Percentiles rank a stretch among this genome's conserved stretches.
These are phyloP conservation scores for Diachasma alloeum DNA, from an alignment of 1,140 invertebrate genomes.

Conservation along the genomic window DNA sequence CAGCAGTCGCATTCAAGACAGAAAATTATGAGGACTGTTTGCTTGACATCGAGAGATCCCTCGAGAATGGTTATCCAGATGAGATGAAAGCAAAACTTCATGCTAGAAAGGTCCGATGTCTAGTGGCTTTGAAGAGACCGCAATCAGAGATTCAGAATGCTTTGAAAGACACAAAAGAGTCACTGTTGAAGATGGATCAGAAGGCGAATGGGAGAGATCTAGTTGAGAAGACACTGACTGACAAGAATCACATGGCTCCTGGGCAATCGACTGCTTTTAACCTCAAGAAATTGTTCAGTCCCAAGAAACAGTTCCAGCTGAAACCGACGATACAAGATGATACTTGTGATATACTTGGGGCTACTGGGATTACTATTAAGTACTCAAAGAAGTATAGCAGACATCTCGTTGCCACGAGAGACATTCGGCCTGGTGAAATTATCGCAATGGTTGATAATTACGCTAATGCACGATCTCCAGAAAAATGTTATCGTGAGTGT, in stretches of 20 bases:
- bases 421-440: constrained; percentile 76
- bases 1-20: background rate
- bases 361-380: background rate
- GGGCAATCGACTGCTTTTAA: too few relatives aligned
- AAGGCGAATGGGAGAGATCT: background rate
- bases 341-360: background rate
- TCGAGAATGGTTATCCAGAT: constrained; percentile 3
- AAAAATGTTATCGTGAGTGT: constrained; percentile 72
- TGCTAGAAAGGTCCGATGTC: background rate
- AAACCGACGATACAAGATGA: background rate
- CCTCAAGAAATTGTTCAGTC: too few relatives aligned
- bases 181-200: background rate
- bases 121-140: background rate
- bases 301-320: too few relatives aligned
- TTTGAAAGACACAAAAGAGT: background rate
- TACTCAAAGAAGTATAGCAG: constrained; percentile 65
- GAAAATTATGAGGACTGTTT: constrained; percentile 14
- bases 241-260: background rate
- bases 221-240: background rate
- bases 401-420: constrained; percentile 69
- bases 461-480: constrained; percentile 70
- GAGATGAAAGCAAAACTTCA: constrained; percentile 6
- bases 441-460: constrained; percentile 80
- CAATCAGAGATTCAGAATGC: background rate
- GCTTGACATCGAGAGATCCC: constrained; percentile 13